Evolutionary conservation across 2,113 vertebrate species (phyloP).

Genomic region (Dipodomys merriami): DNA sequence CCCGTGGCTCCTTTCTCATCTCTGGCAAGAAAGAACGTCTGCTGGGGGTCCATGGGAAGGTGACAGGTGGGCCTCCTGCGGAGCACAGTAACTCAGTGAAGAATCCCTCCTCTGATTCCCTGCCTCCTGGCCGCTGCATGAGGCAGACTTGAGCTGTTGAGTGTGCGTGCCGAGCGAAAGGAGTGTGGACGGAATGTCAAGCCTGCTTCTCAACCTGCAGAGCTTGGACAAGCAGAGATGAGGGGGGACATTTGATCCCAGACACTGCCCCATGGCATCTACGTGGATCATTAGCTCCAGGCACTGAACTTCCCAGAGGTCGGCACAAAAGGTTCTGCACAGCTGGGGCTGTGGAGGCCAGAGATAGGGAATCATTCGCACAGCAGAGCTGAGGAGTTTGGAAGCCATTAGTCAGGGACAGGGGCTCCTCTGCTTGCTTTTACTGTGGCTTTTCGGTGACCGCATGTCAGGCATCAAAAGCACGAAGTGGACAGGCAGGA

Average conservation of each 20-base stretch:
- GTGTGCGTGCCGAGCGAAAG: too few relatives aligned
- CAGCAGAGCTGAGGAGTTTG: background rate
- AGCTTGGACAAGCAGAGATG: background rate
- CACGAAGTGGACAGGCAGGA: too few relatives aligned
- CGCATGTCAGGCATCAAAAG: background rate
- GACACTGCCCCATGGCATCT: accelerated
- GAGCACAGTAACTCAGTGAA: accelerated
- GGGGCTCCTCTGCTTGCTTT: accelerated
- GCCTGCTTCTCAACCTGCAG: background rate
- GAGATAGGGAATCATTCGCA: background rate
- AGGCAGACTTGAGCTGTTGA: accelerated
- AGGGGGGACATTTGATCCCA: background rate
- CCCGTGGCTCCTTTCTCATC: background rate
- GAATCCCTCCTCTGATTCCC: accelerated
- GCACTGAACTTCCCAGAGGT: background rate
- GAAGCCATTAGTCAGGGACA: accelerated
- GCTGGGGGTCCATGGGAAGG: background rate
- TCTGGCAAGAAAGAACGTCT: too few relatives aligned
- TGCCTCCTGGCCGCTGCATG: accelerated
- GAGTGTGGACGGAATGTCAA: accelerated
- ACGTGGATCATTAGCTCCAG: background rate
- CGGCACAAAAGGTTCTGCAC: background rate
- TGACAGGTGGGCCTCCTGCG: accelerated
- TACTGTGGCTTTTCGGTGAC: background rate
- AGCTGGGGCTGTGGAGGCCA: background rate